phyloP scores from a whole-genome alignment of 2,888 invertebrate genomes.

The Eubasilissa splendida region DNA sequence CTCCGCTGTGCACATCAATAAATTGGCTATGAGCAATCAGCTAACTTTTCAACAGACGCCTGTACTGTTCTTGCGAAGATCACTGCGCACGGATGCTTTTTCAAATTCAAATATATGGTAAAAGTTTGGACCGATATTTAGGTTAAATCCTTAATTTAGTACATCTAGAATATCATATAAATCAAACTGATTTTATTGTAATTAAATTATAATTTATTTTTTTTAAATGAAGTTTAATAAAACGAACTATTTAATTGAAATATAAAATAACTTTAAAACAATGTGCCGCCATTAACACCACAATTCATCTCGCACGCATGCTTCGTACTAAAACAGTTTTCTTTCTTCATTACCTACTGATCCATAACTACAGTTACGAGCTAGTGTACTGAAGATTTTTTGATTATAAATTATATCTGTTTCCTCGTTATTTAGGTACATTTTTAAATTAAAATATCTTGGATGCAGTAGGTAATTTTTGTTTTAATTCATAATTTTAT shows the following conservation, averaged over 20 bases:
- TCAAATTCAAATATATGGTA: slow-evolving; percentile 24
- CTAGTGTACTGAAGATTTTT: slow-evolving; percentile 28
- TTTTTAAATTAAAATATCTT: slow-evolving; percentile 11
- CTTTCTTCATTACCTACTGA: slow-evolving; percentile 28
- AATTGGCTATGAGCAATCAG: slow-evolving; percentile 22
- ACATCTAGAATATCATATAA: neutral
- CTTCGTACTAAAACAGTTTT: neutral
- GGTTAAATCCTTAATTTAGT: neutral
- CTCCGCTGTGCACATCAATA: slow-evolving; percentile 52
- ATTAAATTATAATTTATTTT: neutral
- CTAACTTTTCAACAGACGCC: slow-evolving; percentile 45
- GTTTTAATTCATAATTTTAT: neutral
- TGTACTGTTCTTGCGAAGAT: slow-evolving; percentile 35
- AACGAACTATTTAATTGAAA: neutral
- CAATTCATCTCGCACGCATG: neutral
- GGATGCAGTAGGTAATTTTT: neutral
- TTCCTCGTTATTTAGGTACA: neutral
- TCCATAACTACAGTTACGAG: slow-evolving; percentile 37
- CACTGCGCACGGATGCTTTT: slow-evolving; percentile 27
- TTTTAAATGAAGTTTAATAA: neutral
- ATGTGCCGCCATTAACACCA: slow-evolving; percentile 19
- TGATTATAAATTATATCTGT: slow-evolving; percentile 7
- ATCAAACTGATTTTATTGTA: neutral
- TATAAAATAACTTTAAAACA: neutral
- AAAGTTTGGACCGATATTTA: neutral